phyloP scores from a whole-genome alignment of 2,888 invertebrate species.

The Stenchaetothrips biformis region DNA sequence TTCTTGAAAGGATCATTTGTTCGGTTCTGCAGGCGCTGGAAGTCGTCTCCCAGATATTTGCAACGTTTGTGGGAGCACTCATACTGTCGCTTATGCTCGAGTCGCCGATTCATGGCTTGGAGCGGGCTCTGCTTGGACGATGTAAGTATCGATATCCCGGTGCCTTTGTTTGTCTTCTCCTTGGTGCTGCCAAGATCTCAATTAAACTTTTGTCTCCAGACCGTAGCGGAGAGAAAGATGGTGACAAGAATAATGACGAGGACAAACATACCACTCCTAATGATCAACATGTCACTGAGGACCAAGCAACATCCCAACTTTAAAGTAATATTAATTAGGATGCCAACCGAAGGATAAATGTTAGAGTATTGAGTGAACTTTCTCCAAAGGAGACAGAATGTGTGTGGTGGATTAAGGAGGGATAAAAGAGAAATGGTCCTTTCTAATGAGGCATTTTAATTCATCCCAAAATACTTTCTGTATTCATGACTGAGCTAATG shows the following conservation, averaged over 20 bases:
- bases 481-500: neutral
- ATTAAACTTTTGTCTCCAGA: neutral
- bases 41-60: conserved; percentile 17
- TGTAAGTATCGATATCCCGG: neutral
- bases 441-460: neutral
- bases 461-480: neutral
- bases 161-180: neutral
- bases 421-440: neutral
- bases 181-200: neutral
- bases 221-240: conserved; percentile 21
- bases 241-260: conserved; percentile 19
- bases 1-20: neutral
- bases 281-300: neutral
- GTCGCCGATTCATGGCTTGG: neutral
- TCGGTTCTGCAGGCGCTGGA: neutral
- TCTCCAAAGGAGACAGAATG: too few species aligned
- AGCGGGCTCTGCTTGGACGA: neutral
- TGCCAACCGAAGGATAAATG: too few species aligned
- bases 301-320: neutral
- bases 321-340: neutral
- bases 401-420: too few species aligned
- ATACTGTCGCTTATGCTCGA: conserved; percentile 13
- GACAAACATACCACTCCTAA: neutral
- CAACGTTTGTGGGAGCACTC: neutral
- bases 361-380: too few species aligned